These are phyloP conservation scores for Rallus crepitans DNA, from an alignment of 2,797 vertebrate species.

Conservation along the genomic window DNA sequence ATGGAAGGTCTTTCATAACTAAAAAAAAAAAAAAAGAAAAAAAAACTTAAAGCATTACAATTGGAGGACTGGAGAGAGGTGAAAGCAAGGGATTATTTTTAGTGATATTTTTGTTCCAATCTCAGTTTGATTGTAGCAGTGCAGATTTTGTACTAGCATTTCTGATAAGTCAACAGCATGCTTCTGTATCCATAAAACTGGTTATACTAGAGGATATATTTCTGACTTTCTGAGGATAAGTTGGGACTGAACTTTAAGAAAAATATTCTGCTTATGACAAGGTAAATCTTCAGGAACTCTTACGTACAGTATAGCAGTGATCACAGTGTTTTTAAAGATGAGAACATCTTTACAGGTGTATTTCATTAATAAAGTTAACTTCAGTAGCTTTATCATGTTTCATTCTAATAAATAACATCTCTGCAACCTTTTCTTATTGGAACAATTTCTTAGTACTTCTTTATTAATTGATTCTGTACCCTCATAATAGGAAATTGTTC, in stretches of 20 bases:
- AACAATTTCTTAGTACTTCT: background rate
- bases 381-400: background rate
- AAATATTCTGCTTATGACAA: background rate
- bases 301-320: background rate
- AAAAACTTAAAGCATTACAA: rapidly evolving
- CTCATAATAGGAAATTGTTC: background rate
- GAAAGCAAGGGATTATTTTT: background rate
- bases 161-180: background rate
- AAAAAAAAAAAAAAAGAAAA: background rate
- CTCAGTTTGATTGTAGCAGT: background rate
- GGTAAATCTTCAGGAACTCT: background rate
- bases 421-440: background rate
- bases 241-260: background rate
- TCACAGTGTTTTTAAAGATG: background rate
- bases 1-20: background rate
- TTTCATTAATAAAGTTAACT: background rate
- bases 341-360: background rate
- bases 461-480: background rate
- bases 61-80: background rate
- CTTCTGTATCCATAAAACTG: background rate
- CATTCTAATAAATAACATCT: background rate
- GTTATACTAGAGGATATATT: background rate
- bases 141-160: background rate
- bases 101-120: background rate
- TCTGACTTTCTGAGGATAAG: background rate